Percentiles rank a stretch among this genome's conserved stretches.
These are phyloP conservation scores for Alaudala cheleensis DNA, from an alignment of 2,113 vertebrate genomes.

Conservation along the genomic window DNA sequence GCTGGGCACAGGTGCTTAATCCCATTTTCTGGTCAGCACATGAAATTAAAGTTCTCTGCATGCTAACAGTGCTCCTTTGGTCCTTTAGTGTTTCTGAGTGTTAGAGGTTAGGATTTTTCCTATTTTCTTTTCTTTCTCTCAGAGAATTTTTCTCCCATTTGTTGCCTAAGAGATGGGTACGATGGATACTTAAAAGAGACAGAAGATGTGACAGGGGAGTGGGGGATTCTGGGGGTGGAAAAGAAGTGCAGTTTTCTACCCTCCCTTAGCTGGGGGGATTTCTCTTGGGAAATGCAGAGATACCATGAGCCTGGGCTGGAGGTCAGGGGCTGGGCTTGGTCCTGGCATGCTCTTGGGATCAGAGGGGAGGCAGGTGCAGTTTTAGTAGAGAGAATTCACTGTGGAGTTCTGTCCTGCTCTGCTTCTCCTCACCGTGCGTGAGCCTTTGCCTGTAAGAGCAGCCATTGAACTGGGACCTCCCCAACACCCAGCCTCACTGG, in stretches of 20 bases:
- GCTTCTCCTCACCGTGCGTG: rapidly evolving
- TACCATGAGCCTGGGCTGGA: rapidly evolving
- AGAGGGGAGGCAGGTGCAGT: neutral
- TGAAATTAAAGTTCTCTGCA: neutral
- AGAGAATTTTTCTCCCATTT: neutral
- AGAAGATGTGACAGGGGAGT: neutral
- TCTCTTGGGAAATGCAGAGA: neutral
- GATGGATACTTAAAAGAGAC: neutral
- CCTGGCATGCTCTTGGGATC: rapidly evolving
- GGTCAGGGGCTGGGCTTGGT: neutral
- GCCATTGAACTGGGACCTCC: too few species aligned
- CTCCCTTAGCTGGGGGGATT: neutral
- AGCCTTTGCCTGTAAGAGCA: neutral
- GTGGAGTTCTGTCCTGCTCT: neutral
- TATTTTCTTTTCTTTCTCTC: neutral
- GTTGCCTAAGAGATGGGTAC: neutral
- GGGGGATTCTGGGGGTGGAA: too few species aligned
- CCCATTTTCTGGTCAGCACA: neutral
- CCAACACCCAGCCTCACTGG: neutral
- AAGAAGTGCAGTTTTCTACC: neutral
- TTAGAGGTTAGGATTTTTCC: neutral
- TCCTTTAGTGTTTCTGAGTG: neutral
- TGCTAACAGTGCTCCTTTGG: neutral
- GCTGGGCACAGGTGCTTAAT: rapidly evolving
- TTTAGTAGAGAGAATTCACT: neutral